Percentiles rank a stretch among this genome's conserved stretches.
Evolutionary conservation across 2,113 vertebrate species (phyloP).

Genomic region (Apus apus): DNA sequence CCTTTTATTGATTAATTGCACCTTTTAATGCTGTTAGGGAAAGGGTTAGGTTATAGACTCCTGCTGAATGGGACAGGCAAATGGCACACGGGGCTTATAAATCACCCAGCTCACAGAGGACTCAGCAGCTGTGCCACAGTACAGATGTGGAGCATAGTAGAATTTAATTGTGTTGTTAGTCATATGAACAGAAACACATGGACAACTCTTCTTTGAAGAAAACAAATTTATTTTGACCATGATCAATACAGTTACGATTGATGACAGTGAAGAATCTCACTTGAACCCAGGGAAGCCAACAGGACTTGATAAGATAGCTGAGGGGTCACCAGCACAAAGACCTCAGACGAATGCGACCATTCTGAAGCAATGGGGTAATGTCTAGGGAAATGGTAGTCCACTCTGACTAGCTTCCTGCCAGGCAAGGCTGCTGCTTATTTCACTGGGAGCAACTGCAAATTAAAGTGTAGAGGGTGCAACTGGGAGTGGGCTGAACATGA

Average conservation of each 20-base stretch:
- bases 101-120: neutral
- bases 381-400: neutral
- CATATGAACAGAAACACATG: neutral
- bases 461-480: neutral
- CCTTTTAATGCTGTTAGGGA: conserved; percentile 10
- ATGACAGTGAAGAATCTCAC: neutral
- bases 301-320: neutral
- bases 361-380: accelerated
- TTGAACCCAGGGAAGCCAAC: neutral
- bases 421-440: neutral
- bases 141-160: neutral
- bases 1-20: conserved; percentile 47
- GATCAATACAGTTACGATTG: neutral
- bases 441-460: neutral
- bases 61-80: conserved; percentile 27
- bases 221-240: neutral
- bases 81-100: conserved; percentile 48
- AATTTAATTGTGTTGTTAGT: neutral
- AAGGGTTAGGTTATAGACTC: conserved; percentile 33
- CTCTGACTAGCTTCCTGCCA: neutral
- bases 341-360: neutral
- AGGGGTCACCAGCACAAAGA: neutral
- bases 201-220: neutral
- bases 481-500: neutral
- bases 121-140: neutral